Evolutionary conservation across 2,888 invertebrate species (phyloP).

Genomic region (Bugulina stolonifera): DNA sequence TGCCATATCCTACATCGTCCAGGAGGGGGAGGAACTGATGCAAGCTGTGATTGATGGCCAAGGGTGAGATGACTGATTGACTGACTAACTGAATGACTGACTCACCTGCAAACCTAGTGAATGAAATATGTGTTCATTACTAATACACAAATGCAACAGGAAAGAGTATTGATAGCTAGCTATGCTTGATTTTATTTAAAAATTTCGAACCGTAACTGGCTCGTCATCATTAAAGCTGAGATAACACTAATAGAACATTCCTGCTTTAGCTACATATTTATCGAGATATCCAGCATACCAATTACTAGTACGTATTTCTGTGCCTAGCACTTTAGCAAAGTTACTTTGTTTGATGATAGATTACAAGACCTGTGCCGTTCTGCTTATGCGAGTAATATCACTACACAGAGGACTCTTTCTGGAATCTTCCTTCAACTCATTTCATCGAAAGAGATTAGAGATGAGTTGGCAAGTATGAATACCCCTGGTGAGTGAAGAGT

Average conservation of each 20-base stretch:
- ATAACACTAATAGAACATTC: no score
- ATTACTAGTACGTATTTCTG: no score
- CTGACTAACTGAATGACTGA: neutral
- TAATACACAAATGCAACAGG: no score
- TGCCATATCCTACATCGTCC: constrained; percentile 43
- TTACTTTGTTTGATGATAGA: no score
- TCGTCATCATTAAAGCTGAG: no score
- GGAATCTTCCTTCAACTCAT: constrained; percentile 46
- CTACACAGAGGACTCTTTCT: constrained; percentile 41
- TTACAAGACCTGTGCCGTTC: constrained; percentile 43
- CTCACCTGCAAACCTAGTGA: neutral
- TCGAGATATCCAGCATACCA: no score
- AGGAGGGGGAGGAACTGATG: constrained; percentile 45
- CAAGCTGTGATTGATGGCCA: constrained; percentile 41
- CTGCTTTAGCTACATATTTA: no score
- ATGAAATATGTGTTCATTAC: neutral
- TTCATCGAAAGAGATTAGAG: constrained; percentile 41
- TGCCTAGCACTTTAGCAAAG: no score
- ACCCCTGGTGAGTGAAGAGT: constrained; percentile 7
- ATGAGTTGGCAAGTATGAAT: constrained; percentile 40
- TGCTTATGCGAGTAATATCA: constrained; percentile 37
- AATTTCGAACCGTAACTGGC: no score
- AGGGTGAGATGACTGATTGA: constrained; percentile 35
- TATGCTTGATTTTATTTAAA: no score
- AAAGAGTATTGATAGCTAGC: no score